Conservation (phyloP, 2,113 vertebrate genomes). For the Drymodes brunneopygia region DNA sequence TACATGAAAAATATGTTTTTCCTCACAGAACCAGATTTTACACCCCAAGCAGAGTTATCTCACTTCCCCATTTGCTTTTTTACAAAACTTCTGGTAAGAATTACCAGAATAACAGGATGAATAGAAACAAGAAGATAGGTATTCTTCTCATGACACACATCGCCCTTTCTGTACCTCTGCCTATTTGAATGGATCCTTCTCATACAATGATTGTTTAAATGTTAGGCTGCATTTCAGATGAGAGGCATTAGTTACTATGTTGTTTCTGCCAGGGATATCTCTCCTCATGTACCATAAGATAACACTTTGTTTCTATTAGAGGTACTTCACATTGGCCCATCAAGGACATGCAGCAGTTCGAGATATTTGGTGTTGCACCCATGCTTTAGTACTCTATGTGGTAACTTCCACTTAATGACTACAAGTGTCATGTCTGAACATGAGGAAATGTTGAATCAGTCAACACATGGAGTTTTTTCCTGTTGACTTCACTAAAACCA, state of each 20-base stretch:
- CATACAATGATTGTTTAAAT: not conserved
- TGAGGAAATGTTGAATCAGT: not conserved
- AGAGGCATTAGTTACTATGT: not conserved
- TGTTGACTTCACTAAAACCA: not conserved
- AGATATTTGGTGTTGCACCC: not conserved
- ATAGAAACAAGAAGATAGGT: not conserved
- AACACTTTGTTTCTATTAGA: not conserved
- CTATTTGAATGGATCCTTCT: not conserved
- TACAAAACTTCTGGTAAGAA: not conserved
- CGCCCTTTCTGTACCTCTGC: not conserved
- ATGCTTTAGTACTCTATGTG: not conserved
- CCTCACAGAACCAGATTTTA: not conserved
- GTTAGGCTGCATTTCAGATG: not conserved
- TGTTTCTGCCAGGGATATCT: not conserved
- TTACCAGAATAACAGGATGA: not conserved
- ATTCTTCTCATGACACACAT: not conserved
- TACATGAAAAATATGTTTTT: not conserved
- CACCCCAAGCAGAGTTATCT: not conserved
- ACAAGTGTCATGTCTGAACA: not conserved
- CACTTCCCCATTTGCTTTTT: not conserved
- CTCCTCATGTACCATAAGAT: not conserved
- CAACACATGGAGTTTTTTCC: not conserved
- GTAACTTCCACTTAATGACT: not conserved
- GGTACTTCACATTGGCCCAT: not conserved
- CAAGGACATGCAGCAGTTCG: accelerated